Evolutionary conservation across 2,888 invertebrate genomes (phyloP).

Genomic region (Eilema sororculum): DNA sequence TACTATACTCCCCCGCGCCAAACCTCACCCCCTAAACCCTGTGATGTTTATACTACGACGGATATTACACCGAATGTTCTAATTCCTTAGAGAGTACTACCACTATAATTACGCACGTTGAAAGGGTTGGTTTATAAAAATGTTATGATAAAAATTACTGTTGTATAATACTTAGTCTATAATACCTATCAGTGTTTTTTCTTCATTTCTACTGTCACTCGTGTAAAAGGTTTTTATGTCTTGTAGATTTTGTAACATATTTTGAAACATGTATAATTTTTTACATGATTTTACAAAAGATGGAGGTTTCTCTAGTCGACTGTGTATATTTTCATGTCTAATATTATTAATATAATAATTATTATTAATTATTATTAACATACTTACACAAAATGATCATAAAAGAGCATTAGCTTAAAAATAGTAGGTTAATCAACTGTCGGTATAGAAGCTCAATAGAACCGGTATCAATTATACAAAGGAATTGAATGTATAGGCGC

Average conservation of each 20-base stretch:
- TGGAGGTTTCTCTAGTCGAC: too few species aligned
- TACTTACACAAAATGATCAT: too few species aligned
- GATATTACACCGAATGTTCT: conserved; percentile 79
- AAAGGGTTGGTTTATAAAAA: conserved; percentile 57
- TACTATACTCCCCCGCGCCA: conserved; percentile 33
- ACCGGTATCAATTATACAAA: too few species aligned
- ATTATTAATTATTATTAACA: too few species aligned
- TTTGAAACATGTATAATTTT: too few species aligned
- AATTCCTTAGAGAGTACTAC: conserved; percentile 61
- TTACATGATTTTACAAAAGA: too few species aligned
- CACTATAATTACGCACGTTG: conserved; percentile 52
- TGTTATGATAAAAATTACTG: conserved; percentile 39
- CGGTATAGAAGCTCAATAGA: background rate
- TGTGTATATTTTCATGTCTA: too few species aligned
- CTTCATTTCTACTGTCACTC: background rate
- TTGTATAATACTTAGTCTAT: conserved; percentile 14
- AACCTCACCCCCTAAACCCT: conserved; percentile 27
- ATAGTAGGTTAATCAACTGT: too few species aligned
- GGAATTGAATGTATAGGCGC: too few species aligned
- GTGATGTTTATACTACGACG: conserved; percentile 54
- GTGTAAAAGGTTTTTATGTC: background rate
- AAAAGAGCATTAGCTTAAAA: too few species aligned
- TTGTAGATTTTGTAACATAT: background rate
- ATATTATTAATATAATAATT: too few species aligned
- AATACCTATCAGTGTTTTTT: conserved; percentile 7